Base-by-base conservation (phyloP, 2,888 invertebrate species). In the Drosophila atripex region DNA sequence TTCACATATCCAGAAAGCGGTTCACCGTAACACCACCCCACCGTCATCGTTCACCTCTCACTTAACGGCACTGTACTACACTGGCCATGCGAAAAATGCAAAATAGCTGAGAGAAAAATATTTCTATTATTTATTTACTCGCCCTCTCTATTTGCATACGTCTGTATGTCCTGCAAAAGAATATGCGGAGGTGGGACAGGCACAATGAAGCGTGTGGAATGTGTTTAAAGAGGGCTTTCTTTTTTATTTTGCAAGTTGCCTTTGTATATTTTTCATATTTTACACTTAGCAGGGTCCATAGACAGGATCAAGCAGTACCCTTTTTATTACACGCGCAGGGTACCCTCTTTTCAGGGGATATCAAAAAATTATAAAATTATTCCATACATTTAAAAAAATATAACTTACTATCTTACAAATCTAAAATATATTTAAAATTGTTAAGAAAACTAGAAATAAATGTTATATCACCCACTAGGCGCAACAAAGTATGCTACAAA, bases 81-180 rank as follows among this genome's bases (percentile, higher is more conserved):
- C 51, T 51, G 23, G 49, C 25, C 65, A 50, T 52, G 54, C 50
- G 50, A 73, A 80, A 84, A 77, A 80, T 80, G 80, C 71, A 77
- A 80, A 80, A 80, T 75, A 84, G 71, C 85, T 82, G 77, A 72
- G 75, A 71, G 51, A 32, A 68, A 84, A 84, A 80, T 82, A 75
- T 84, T 78, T 77, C 60, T 78, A 75, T 75, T 71, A 71, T 71
- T 71, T 71, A 71, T 72, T 72, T 72, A 71, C 71, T 71, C 71
- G 43, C 71, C 55, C 73, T 45, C 54, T 21, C 63, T 46, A 55
- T 71, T 64, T 71, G 65, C 73, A 57, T 65, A 65, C 65, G 55
- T 39, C 47, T 57, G 54, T 41, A 41, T 9, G 39, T 61, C 38
- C 53, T 50, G 21, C 49, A 63, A 18, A 58, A 38, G 57, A 18